A percentile compares a stretch with the other conserved stretches of the same genome.
Evolutionary conservation across 53 echinoderm and acorn worm species (phyloP).

Genomic region (Mesocentrotus franciscanus): DNA sequence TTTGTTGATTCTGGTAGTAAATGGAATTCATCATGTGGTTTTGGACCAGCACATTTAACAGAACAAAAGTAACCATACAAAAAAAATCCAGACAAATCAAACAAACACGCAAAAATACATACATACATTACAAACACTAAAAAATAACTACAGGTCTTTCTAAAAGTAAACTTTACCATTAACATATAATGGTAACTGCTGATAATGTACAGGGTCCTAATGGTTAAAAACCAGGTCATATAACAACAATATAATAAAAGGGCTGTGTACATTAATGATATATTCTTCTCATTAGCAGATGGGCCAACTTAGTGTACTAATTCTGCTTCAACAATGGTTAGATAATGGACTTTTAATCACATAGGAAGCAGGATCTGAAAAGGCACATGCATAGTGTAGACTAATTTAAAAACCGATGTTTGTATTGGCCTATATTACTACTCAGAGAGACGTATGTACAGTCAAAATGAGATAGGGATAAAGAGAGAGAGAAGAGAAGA

Average conservation of each 20-base stretch:
- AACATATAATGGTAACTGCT: not conserved
- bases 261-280: constrained; percentile 19
- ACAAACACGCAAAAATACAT: too few species aligned
- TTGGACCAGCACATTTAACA: too few species aligned
- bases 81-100: too few species aligned
- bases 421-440: not conserved
- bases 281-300: not conserved
- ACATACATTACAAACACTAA: too few species aligned
- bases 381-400: not conserved
- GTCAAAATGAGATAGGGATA: not conserved
- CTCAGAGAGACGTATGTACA: not conserved
- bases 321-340: not conserved
- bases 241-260: not conserved
- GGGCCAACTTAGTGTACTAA: not conserved
- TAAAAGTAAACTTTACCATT: too few species aligned
- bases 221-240: constrained; percentile 5
- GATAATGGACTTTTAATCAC: not conserved
- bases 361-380: not conserved
- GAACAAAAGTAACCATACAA: too few species aligned
- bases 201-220: not conserved
- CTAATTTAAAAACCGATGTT: not conserved
- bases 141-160: too few species aligned
- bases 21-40: too few species aligned
- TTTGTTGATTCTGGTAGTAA: too few species aligned
- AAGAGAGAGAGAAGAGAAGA: not conserved